Percentiles rank a stretch among this genome's conserved stretches.
Conservation (phyloP, 2,797 vertebrate species). For the Lateolabrax maculatus region DNA sequence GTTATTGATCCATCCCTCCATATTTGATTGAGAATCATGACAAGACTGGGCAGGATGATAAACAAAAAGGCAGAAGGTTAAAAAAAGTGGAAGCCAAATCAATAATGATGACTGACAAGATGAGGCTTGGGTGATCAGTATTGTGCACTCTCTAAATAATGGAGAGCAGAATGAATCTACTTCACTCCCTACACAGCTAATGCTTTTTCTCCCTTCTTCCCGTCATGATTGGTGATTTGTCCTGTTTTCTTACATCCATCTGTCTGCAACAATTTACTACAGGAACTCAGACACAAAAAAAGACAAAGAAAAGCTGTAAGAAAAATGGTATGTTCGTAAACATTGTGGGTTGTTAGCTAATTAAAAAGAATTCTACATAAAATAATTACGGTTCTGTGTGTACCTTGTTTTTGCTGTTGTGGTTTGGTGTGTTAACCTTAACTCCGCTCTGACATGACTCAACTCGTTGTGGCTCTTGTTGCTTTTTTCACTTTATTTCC, state of each 20-base stretch:
- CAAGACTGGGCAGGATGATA: slow-evolving; percentile 72
- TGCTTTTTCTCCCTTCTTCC: slow-evolving; percentile 8
- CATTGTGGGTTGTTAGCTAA: too few species aligned
- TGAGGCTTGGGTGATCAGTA: slow-evolving; percentile 68
- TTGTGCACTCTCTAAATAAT: slow-evolving; percentile 77
- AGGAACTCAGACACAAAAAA: slow-evolving; percentile 13
- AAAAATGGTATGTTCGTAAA: neutral
- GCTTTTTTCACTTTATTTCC: too few species aligned
- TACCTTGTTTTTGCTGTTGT: too few species aligned
- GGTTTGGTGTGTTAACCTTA: too few species aligned
- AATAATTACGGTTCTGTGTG: neutral
- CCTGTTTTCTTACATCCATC: slow-evolving; percentile 27
- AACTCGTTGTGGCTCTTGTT: too few species aligned
- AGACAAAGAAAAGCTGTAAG: neutral
- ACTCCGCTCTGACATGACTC: too few species aligned
- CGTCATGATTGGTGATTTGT: slow-evolving; percentile 22
- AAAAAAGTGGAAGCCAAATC: slow-evolving; percentile 83
- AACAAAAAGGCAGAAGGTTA: slow-evolving; percentile 81
- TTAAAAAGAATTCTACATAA: too few species aligned
- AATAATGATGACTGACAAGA: slow-evolving; percentile 82
- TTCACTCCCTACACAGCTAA: slow-evolving; percentile 48
- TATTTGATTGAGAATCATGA: slow-evolving; percentile 81
- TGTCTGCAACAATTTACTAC: slow-evolving; percentile 28
- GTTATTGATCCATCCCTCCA: slow-evolving; percentile 76
- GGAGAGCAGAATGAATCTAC: slow-evolving; percentile 72